Conservation (phyloP, 2,113 vertebrate genomes). For the Sciurus niger region DNA sequence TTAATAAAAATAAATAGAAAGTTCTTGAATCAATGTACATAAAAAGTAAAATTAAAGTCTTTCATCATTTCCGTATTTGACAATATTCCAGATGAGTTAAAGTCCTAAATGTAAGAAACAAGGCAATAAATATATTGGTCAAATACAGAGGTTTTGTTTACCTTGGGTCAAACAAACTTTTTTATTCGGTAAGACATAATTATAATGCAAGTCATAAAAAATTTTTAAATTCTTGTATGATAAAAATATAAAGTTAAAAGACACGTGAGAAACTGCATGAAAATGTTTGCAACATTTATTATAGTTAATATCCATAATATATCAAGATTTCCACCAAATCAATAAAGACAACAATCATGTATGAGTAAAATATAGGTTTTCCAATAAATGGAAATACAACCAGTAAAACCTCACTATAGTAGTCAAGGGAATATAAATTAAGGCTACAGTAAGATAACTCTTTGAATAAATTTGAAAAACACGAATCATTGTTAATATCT, state of each 20-base stretch:
- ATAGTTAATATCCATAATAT: background rate
- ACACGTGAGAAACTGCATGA: background rate
- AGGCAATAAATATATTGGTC: background rate
- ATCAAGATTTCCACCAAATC: background rate
- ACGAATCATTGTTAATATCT: background rate
- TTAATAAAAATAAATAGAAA: background rate
- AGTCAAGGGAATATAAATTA: conserved; percentile 1
- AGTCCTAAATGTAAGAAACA: conserved; percentile 7
- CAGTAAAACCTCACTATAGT: background rate
- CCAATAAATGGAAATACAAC: background rate
- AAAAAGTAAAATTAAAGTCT: background rate
- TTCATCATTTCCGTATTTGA: background rate
- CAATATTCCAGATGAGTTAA: background rate
- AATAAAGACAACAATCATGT: background rate
- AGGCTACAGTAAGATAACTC: background rate
- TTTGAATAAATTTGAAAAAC: background rate
- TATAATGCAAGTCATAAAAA: background rate
- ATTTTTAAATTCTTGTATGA: background rate
- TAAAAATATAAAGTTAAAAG: conserved; percentile 2
- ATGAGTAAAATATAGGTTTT: background rate
- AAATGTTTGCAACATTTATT: conserved; percentile 35
- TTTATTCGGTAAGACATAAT: background rate
- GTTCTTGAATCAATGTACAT: background rate
- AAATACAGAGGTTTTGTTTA: background rate
- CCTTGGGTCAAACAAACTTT: background rate